Conservation (phyloP, 2,797 vertebrate genomes). For the Diplodus puntazzo region DNA sequence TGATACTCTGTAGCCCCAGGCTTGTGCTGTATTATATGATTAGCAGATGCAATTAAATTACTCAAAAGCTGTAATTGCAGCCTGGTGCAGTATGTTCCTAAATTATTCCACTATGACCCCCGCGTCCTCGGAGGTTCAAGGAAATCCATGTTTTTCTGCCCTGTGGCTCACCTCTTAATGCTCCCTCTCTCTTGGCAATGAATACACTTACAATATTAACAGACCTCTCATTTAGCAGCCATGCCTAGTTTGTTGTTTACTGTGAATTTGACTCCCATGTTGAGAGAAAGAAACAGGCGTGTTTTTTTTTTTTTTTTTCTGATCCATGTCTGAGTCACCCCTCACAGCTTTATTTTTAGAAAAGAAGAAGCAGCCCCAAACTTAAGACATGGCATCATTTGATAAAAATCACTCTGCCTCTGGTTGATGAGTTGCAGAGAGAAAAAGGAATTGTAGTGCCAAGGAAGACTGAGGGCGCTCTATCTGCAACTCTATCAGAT, state of each 20-base stretch:
- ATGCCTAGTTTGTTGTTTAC: conserved; percentile 3
- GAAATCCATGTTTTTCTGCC: conserved; percentile 59
- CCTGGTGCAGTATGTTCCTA: conserved; percentile 66
- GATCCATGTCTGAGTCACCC: conserved; percentile 59
- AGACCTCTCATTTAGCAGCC: conserved; percentile 30
- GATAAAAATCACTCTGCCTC: conserved; percentile 77
- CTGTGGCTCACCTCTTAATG: conserved; percentile 43
- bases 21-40: conserved; percentile 79
- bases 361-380: conserved; percentile 64
- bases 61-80: conserved; percentile 77
- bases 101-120: conserved; percentile 75
- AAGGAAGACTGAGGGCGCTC: conserved; percentile 73
- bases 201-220: conserved; percentile 52
- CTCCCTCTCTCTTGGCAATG: conserved; percentile 33
- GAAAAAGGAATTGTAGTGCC: conserved; percentile 76
- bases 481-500: conserved; percentile 75
- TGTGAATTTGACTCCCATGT: conserved; percentile 1
- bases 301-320: conserved; percentile 21
- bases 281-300: conserved; percentile 4
- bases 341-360: conserved; percentile 72
- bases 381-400: conserved; percentile 77
- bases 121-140: conserved; percentile 70
- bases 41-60: conserved; percentile 83
- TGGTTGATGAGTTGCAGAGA: conserved; percentile 78
- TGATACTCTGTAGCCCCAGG: conserved; percentile 73